Conservation (phyloP, 2,113 vertebrate species). For the Hydrochoerus hydrochaeris region DNA sequence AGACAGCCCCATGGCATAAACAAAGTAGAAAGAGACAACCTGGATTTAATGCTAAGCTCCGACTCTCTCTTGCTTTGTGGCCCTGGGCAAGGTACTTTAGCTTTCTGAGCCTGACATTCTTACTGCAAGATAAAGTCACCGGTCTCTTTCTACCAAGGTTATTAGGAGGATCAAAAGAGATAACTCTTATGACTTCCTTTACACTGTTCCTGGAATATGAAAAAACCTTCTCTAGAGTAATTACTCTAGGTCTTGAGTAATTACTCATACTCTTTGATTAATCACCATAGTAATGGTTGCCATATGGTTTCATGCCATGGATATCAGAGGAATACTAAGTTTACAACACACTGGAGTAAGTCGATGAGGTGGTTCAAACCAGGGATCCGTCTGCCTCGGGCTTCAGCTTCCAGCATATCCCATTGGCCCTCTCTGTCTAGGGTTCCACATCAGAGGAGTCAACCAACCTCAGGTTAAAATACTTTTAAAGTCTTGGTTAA, state of each 20-base stretch:
- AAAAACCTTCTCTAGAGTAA: not conserved
- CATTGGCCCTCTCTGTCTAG: not conserved
- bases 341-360: not conserved
- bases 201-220: not conserved
- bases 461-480: not conserved
- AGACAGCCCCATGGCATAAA: not conserved
- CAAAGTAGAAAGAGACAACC: not conserved
- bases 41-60: not conserved
- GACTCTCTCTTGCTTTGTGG: not conserved
- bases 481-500: not conserved
- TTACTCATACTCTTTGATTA: not conserved
- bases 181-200: not conserved
- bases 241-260: not conserved
- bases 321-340: not conserved
- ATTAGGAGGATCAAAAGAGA: not conserved
- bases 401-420: no score
- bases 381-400: not conserved
- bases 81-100: not conserved
- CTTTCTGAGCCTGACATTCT: not conserved
- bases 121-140: not conserved
- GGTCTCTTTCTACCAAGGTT: not conserved
- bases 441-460: not conserved
- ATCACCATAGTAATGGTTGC: not conserved
- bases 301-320: not conserved
- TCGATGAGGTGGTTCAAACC: not conserved